Evolutionary conservation across 2,888 invertebrate genomes (phyloP), one percentile per base, ranked within the genome.

Genomic region (Gryllus longicercus): DNA sequence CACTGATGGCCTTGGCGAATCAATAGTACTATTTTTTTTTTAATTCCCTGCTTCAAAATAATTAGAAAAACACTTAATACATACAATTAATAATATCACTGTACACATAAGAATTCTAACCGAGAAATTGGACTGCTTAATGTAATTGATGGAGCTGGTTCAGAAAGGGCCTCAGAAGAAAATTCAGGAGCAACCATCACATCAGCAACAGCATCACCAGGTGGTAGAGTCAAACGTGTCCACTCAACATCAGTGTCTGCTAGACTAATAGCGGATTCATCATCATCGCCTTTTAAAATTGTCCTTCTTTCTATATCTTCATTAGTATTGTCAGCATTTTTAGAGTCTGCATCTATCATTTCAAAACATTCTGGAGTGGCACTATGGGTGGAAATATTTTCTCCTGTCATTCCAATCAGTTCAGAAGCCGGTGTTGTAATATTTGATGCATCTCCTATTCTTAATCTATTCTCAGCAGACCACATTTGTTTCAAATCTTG

Each of bases 331-430:
- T 38, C 51, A 18, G 74, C 74, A 16, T 80, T 76, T 74, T 77
- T 81, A 38, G 50, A 74, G 14, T 82, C 81, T 18, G 81, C 81
- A 79, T 90, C 91, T 83, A 91, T 91, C 84, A 92, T 90, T 86
- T 92, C 91, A 86, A 91, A 92, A 84, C 90, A 89, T 83, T 91
- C 91, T 0, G 91, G 91, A 1, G 91, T 91, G 1, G 88, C 89
- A 84, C 91, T 90, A 78, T 90, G 88, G 0, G 90, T 89, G 3
- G 83, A 85, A 1, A 87, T 87, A 84, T 51, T 86, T 23, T 74
- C 76, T 12, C 50, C 38, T 63, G 74, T 18, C 78, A 76, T 51
- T 10, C 75, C 78, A 11, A 76, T 79, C 2, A 78, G 38, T 23
- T 81, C 82, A 50, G 82, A 81, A 25, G 78, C 81, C n/a, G 82